Evolutionary conservation across 2,888 invertebrate genomes (phyloP).

Genomic region (Argyresthia albistria): DNA sequence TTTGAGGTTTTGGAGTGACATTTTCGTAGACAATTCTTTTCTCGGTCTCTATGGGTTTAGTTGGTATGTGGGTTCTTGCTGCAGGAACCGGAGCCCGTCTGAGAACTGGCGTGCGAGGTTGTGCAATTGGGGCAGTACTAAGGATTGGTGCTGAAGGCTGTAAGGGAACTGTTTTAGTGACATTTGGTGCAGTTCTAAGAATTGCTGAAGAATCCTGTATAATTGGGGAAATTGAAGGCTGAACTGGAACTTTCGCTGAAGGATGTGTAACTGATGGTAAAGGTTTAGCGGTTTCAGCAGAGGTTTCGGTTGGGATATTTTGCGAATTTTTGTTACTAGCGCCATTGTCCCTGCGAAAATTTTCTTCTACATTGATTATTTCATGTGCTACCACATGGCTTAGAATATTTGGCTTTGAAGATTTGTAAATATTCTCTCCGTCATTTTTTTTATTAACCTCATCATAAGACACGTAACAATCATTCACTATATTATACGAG

Average conservation of each 20-base stretch:
- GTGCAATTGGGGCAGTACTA: neutral
- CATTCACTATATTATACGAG: constrained; percentile 46
- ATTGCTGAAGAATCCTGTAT: too few relatives aligned
- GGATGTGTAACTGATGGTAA: too few relatives aligned
- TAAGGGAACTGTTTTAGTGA: constrained; percentile 6
- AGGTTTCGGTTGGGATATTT: too few relatives aligned
- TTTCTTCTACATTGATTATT: constrained; percentile 17
- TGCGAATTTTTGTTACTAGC: neutral
- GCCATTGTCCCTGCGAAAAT: too few relatives aligned
- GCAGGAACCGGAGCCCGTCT: constrained; percentile 40
- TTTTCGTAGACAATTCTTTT: constrained; percentile 50
- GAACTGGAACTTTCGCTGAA: too few relatives aligned
- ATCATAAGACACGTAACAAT: constrained; percentile 58
- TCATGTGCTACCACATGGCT: constrained; percentile 21
- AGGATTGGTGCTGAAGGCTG: neutral
- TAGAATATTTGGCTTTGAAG: constrained; percentile 41
- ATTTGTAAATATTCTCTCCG: constrained; percentile 19
- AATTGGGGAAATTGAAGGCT: too few relatives aligned
- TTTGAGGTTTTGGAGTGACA: constrained; percentile 17
- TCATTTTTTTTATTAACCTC: constrained; percentile 23
- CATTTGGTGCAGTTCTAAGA: constrained; percentile 1
- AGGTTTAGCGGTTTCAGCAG: too few relatives aligned
- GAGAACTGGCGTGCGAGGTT: neutral
- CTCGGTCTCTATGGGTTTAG: constrained; percentile 28
- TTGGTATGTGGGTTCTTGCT: constrained; percentile 41